Percentiles rank a stretch among this genome's conserved stretches.
Evolutionary conservation across 2,113 vertebrate genomes (phyloP).

Genomic region (Danio rerio): DNA sequence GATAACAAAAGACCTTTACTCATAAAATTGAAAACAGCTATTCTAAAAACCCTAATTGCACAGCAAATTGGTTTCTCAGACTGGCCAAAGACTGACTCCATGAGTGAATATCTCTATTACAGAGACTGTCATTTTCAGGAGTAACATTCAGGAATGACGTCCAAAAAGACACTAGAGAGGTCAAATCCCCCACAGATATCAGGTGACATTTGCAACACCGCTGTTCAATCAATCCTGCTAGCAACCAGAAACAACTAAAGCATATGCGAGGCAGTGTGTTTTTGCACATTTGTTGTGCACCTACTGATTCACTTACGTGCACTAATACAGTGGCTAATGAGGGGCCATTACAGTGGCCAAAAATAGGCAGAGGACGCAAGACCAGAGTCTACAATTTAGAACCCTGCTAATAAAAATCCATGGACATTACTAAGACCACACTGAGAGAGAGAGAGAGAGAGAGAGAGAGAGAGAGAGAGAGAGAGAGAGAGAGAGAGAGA

Average conservation of each 20-base stretch:
- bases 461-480: not conserved
- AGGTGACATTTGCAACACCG: conserved; percentile 1
- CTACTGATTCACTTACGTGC: conserved; percentile 60
- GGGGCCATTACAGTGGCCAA: conserved; percentile 60
- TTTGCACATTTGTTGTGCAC: conserved; percentile 39
- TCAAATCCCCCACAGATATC: not conserved
- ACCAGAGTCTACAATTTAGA: conserved; percentile 34
- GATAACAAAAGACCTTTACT: not conserved
- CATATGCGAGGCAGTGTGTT: not conserved
- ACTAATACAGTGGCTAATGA: conserved; percentile 65
- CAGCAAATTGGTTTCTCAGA: not conserved
- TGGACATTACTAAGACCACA: conserved; percentile 45
- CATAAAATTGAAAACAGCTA: not conserved
- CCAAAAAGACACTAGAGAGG: not conserved
- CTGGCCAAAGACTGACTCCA: not conserved
- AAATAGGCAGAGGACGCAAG: conserved; percentile 58
- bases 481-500: not conserved
- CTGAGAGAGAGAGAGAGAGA: conserved; percentile 19
- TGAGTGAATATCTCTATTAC: not conserved
- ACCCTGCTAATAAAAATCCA: conserved; percentile 59
- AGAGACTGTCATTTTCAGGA: not conserved
- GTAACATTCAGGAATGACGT: not conserved
- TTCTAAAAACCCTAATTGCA: not conserved
- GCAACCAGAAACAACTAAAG: not conserved
- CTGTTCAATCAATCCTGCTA: not conserved